A percentile compares a stretch with the other conserved stretches of the same genome.
Evolutionary conservation across 1,140 invertebrate genomes (phyloP).

Genomic region (Stenopsyche tienmushanensis): DNA sequence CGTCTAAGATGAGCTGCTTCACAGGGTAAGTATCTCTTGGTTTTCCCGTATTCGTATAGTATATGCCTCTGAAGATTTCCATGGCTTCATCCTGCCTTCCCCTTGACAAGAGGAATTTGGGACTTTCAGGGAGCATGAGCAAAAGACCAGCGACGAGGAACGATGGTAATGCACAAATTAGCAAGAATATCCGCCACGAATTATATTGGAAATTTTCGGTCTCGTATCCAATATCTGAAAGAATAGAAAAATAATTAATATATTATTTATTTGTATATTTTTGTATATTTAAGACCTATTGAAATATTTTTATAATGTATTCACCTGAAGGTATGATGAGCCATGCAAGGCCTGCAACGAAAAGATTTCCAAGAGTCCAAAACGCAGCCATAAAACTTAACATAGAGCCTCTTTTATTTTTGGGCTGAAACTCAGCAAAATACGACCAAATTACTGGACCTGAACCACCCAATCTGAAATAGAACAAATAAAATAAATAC

Average conservation of each 20-base stretch:
- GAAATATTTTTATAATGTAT: constrained; percentile 4
- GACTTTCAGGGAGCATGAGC: constrained; percentile 87
- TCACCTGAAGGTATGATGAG: constrained; percentile 74
- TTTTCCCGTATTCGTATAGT: constrained; percentile 75
- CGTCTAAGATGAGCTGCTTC: constrained; percentile 72
- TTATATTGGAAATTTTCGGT: constrained; percentile 73
- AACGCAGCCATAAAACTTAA: constrained; percentile 90
- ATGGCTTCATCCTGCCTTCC: constrained; percentile 77
- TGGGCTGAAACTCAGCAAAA: constrained; percentile 92
- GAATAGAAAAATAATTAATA: neutral
- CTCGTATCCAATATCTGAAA: constrained; percentile 66
- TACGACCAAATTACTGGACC: constrained; percentile 95
- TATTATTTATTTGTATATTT: neutral
- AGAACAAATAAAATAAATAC: constrained; percentile 8
- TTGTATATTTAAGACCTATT: neutral
- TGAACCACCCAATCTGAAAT: constrained; percentile 83
- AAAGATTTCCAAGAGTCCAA: constrained; percentile 88
- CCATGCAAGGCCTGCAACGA: constrained; percentile 86
- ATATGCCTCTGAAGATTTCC: constrained; percentile 76
- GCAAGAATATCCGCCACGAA: constrained; percentile 88
- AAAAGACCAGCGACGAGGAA: constrained; percentile 80
- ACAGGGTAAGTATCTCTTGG: constrained; percentile 73
- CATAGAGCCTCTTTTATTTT: constrained; percentile 85
- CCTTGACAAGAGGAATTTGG: constrained; percentile 80
- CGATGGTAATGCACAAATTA: constrained; percentile 83